phyloP scores from a whole-genome alignment of 2,113 vertebrate genomes.

The Acrocephalus arundinaceus region DNA sequence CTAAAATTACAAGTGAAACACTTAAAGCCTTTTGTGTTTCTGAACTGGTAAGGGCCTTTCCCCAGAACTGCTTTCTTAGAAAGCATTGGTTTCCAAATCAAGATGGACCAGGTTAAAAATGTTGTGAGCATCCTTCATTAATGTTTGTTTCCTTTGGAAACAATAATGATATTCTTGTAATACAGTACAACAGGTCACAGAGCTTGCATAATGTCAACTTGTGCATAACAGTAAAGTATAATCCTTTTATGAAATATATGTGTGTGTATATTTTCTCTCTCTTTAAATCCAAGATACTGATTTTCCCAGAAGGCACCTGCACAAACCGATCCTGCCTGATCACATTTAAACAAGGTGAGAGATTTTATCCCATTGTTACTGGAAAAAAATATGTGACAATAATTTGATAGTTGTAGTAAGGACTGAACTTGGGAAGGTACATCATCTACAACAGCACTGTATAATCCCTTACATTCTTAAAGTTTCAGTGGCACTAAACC shows the following conservation, averaged over 20 bases:
- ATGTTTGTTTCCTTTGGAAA: not conserved
- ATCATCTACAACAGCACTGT: not conserved
- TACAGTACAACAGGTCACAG: not conserved
- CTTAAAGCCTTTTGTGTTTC: not conserved
- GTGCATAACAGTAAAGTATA: not conserved
- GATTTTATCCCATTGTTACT: constrained; percentile 15
- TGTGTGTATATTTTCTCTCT: constrained; percentile 5
- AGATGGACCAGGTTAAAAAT: not conserved
- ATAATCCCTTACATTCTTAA: not conserved
- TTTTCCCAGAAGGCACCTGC: constrained; percentile 98
- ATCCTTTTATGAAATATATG: not conserved
- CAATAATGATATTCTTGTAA: not conserved
- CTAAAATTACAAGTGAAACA: not conserved
- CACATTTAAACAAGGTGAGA: constrained; percentile 96
- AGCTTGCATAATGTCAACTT: not conserved
- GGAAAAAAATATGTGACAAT: not conserved
- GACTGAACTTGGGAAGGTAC: not conserved
- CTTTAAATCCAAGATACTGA: constrained; percentile 81
- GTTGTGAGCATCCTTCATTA: not conserved
- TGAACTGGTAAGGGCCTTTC: not conserved
- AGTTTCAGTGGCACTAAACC: not conserved
- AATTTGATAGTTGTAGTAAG: not conserved
- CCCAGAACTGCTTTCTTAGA: not conserved
- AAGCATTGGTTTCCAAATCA: not conserved
- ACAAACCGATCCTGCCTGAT: constrained; percentile 98